phyloP scores from a whole-genome alignment of 2,888 invertebrate genomes.

The Lumbricus terrestris region DNA sequence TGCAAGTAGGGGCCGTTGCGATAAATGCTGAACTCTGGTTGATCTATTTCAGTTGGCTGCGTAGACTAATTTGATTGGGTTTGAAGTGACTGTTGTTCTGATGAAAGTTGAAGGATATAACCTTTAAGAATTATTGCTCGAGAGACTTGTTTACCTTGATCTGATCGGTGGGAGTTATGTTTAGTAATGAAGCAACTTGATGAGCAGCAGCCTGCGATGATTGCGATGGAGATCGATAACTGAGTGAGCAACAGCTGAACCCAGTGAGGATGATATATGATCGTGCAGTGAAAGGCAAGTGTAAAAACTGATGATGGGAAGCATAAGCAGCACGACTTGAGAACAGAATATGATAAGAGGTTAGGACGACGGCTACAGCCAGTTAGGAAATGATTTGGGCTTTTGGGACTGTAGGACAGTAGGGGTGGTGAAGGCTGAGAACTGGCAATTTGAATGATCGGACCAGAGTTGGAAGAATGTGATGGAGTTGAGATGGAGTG shows the following conservation, averaged over 20 bases:
- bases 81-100: not conserved
- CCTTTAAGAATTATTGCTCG: not conserved
- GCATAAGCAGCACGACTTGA: not conserved
- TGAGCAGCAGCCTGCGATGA: not conserved
- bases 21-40: not conserved
- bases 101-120: not conserved
- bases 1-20: not conserved
- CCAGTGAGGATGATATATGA: not conserved
- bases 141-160: not conserved
- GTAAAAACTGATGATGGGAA: conserved; percentile 3
- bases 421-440: not conserved
- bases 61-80: not conserved
- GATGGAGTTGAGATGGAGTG: not conserved
- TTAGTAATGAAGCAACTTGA: not conserved
- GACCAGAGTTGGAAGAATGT: not conserved
- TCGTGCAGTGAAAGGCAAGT: not conserved
- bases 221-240: not conserved
- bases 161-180: not conserved
- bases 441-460: not conserved
- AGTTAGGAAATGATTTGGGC: not conserved
- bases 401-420: not conserved
- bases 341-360: not conserved
- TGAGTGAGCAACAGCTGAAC: conserved; percentile 3
- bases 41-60: not conserved
- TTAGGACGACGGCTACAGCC: not conserved